Conservation (phyloP, 1,140 invertebrate species). For the Drosophila azteca region DNA sequence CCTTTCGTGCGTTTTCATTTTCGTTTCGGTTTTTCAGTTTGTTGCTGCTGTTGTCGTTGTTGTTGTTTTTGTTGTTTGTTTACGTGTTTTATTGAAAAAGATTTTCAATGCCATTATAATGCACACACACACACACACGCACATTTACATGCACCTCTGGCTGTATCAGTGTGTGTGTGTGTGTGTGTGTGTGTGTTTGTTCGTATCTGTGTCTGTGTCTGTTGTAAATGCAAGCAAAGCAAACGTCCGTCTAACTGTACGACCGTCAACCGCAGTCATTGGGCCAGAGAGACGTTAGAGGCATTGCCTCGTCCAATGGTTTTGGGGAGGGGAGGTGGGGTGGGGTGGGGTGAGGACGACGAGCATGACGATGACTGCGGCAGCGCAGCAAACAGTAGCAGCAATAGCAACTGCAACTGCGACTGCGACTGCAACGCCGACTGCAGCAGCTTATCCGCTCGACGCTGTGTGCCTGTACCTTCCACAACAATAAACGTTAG, state of each 20-base stretch:
- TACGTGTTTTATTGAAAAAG: conserved; percentile 81
- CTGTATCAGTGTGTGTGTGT: conserved; percentile 30
- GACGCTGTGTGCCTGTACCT: conserved; percentile 40
- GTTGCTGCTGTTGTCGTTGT: conserved; percentile 69
- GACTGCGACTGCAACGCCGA: conserved; percentile 17
- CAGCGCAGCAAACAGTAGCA: conserved; percentile 6
- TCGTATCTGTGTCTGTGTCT: conserved; percentile 55
- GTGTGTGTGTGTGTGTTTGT: conserved; percentile 51
- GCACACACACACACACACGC: conserved; percentile 16
- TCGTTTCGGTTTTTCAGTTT: conserved; percentile 55
- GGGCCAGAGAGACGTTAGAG: conserved; percentile 57
- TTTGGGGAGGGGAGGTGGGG: not conserved
- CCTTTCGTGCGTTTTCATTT: conserved; percentile 59
- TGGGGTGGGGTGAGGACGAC: not conserved
- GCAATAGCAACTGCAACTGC: conserved; percentile 14
- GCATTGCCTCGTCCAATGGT: conserved; percentile 23
- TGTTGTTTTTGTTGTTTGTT: conserved; percentile 78
- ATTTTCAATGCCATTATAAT: conserved; percentile 81
- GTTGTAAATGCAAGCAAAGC: conserved; percentile 80
- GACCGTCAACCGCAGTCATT: conserved; percentile 78
- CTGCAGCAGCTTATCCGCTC: conserved; percentile 67
- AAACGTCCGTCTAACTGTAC: conserved; percentile 82
- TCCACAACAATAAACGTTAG: conserved; percentile 22
- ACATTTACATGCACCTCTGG: no score
- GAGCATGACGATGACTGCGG: conserved; percentile 22